A percentile compares a stretch with the other conserved stretches of the same genome.
phyloP scores from a whole-genome alignment of 2,888 invertebrate genomes.

The Mermis nigrescens region DNA sequence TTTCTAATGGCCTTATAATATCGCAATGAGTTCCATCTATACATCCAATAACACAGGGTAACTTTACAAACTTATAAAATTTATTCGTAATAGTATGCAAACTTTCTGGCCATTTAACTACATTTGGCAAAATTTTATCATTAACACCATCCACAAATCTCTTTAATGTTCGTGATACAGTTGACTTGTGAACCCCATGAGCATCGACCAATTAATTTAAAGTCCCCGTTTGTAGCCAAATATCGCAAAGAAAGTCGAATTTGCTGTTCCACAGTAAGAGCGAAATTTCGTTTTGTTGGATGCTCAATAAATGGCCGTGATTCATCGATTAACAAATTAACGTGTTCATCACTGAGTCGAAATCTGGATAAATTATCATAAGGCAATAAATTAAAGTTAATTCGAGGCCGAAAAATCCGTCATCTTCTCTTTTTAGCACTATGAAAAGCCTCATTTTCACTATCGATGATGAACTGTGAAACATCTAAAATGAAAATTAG shows the following conservation, averaged over 20 bases:
- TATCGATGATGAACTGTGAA: background rate
- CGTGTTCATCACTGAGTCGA: constrained; percentile 4
- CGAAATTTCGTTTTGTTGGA: background rate
- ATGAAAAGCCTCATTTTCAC: background rate
- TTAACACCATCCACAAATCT: constrained; percentile 2
- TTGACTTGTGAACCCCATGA: constrained; percentile 3
- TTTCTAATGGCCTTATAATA: constrained; percentile 1
- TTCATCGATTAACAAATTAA: background rate
- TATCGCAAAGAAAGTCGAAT: constrained; percentile 2
- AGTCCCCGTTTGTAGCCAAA: background rate
- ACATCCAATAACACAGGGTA: constrained; percentile 6
- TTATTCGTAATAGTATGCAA: background rate
- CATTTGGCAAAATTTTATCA: background rate
- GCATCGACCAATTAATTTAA: background rate
- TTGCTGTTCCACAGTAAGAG: constrained; percentile 1
- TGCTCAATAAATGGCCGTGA: background rate
- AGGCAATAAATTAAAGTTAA: constrained; percentile 1
- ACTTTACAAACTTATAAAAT: background rate
- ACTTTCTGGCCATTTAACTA: constrained; percentile 3
- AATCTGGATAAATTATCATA: background rate
- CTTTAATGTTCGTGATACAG: constrained; percentile 2
- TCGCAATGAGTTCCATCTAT: constrained; percentile 3
- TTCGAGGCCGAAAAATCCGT: constrained; percentile 4
- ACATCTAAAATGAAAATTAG: background rate
- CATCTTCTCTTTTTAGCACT: background rate